Base-by-base conservation (phyloP, 1,140 invertebrate species). In the Drosophila pachea region DNA sequence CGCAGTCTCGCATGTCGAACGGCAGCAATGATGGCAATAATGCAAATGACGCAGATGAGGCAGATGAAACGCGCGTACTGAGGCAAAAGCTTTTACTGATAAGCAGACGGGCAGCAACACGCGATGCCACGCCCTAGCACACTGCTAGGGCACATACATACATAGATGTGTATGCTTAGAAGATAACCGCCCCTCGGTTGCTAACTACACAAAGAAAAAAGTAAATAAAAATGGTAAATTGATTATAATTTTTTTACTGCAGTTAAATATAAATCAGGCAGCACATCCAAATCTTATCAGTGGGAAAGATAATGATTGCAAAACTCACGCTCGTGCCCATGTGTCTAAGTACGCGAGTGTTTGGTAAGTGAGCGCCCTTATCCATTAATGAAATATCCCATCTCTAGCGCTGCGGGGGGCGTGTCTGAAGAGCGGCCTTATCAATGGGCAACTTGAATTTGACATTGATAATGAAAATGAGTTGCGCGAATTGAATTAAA, bases 391-490 rank as follows among this genome's bases (percentile, higher is more conserved):
- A 77, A 71, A 45, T n/a, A 48, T n/a, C 40, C 47, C 52, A 65
- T 38, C 52, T 56, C 11, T 12, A 5, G 12, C 52, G 14, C n/a
- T n/a, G n/a, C n/a, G n/a, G n/a, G n/a, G n/a, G n/a, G n/a, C n/a
- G 52, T 56, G 61, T 53, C 61, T 48, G 38, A 47, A 31, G 29
- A 52, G 35, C 29, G 48, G n/a, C n/a, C 71, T 71, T 82, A 82
- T 81, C 77, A 58, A 56, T 64, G 43, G 38, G 45, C 77, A n/a
- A n/a, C n/a, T n/a, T n/a, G n/a, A n/a, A n/a, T n/a, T 76, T 83
- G 78, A 83, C 78, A 82, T 82, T 82, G 78, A 82, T 82, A 82
- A 82, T 83, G 78, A 82, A 83, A 82, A 55, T 65, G 64, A 52
- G 32, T 14, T 33, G 7, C 5, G 11, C 29, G 12, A 50, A 35